These are phyloP conservation scores for Sebastes iracundus DNA, from an alignment of 2,797 vertebrate species.

Conservation along the genomic window DNA sequence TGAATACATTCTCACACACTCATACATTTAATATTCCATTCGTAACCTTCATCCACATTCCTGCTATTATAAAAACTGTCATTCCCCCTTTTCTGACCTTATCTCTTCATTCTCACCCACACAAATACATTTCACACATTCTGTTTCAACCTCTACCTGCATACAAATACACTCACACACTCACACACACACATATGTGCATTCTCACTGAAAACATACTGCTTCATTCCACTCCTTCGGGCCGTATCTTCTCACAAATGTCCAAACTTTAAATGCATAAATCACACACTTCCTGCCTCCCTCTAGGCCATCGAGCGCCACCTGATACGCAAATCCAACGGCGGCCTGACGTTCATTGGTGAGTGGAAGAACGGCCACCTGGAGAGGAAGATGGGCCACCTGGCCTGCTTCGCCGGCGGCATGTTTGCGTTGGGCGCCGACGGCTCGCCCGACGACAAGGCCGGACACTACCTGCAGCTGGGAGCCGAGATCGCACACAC, in stretches of 20 bases:
- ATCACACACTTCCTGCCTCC: not conserved
- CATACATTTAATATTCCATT: not conserved
- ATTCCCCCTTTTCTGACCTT: not conserved
- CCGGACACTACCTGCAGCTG: constrained; percentile 96
- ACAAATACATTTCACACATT: not conserved
- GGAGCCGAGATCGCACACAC: constrained; percentile 99
- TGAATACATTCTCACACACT: not conserved
- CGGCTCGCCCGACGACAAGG: constrained; percentile 94
- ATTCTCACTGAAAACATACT: not conserved
- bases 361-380: constrained; percentile 99
- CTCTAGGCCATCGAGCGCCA: constrained; percentile 95
- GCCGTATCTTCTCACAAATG: not conserved
- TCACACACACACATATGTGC: not conserved
- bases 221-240: not conserved
- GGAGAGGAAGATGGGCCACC: constrained; percentile 98
- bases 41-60: not conserved
- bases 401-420: constrained; percentile 97
- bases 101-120: not conserved
- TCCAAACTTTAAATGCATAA: not conserved
- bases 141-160: not conserved
- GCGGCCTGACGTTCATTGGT: constrained; percentile 95
- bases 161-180: not conserved
- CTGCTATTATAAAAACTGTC: not conserved
- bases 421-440: constrained; percentile 98
- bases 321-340: constrained; percentile 94